phyloP scores from a whole-genome alignment of 1,140 invertebrate genomes.

The Drosophila nigromelanica region DNA sequence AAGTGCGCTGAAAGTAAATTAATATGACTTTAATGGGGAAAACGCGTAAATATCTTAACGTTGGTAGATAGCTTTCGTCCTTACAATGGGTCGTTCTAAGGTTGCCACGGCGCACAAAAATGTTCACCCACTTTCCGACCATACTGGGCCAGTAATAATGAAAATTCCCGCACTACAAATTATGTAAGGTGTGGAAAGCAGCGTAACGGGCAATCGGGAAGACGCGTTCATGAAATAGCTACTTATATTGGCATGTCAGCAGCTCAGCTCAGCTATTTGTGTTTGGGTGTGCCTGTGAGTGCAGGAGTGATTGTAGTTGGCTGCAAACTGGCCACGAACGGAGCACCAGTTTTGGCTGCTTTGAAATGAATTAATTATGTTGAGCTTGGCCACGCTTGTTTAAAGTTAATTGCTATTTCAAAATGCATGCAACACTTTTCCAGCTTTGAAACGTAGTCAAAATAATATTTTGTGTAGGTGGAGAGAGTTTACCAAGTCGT shows the following conservation, averaged over 20 bases:
- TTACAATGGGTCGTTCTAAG: constrained; percentile 30
- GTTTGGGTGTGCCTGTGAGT: not conserved
- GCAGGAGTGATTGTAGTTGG: constrained; percentile 7
- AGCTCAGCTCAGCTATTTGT: not conserved
- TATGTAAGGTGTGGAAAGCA: constrained; percentile 42
- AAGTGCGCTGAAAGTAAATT: constrained; percentile 47
- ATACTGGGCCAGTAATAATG: constrained; percentile 31
- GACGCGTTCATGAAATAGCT: constrained; percentile 38
- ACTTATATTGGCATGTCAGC: constrained; percentile 40
- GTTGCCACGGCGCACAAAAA: constrained; percentile 46
- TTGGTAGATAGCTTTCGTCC: constrained; percentile 4
- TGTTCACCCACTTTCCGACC: constrained; percentile 45
- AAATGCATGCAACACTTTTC: constrained; percentile 44
- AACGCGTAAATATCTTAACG: constrained; percentile 56
- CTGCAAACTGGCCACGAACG: constrained; percentile 38
- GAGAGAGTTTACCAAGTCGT: constrained; percentile 5
- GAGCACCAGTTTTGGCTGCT: constrained; percentile 24
- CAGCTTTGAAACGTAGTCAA: constrained; percentile 14
- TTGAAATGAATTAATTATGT: constrained; percentile 62
- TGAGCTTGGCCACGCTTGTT: constrained; percentile 45
- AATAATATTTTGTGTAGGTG: constrained; percentile 28
- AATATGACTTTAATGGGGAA: constrained; percentile 61
- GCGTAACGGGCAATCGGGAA: constrained; percentile 13
- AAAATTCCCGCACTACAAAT: constrained; percentile 49
- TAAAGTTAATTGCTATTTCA: constrained; percentile 62